Evolutionary conservation across 2,888 invertebrate species (phyloP).

Genomic region (Micoletzkya japonica): DNA sequence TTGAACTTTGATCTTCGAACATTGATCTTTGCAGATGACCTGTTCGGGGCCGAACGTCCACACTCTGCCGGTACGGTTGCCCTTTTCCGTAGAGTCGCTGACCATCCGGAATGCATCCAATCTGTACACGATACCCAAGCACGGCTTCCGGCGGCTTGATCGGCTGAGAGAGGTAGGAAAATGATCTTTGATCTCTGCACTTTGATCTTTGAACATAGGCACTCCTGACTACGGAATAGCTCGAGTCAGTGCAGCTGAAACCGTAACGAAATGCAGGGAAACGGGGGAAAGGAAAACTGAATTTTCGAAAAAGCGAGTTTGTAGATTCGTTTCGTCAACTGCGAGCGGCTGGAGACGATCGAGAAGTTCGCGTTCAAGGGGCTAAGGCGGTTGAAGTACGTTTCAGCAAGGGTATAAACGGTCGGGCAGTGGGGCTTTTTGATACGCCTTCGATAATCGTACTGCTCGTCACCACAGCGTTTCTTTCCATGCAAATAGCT

Average conservation of each 20-base stretch:
- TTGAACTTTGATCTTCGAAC: no score
- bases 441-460: background rate
- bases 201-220: background rate
- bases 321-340: constrained; percentile 23
- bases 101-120: constrained; percentile 19
- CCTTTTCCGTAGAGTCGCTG: constrained; percentile 8
- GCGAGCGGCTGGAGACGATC: constrained; percentile 17
- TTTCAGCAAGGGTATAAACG: background rate
- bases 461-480: no score
- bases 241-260: no score
- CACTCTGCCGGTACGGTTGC: constrained; percentile 12
- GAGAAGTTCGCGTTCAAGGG: constrained; percentile 29
- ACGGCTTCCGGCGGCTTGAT: constrained; percentile 23
- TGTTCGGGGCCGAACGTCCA: no score
- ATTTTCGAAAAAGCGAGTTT: background rate
- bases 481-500: no score
- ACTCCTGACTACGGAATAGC: background rate
- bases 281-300: background rate
- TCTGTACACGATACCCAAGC: constrained; percentile 24
- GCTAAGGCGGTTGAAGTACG: constrained; percentile 13
- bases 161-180: constrained; percentile 16
- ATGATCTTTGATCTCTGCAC: background rate
- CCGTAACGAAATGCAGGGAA: background rate
- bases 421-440: background rate
- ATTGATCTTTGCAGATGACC: no score